Evolutionary conservation across 2,797 vertebrate species (phyloP).

Genomic region (Argya squamiceps): DNA sequence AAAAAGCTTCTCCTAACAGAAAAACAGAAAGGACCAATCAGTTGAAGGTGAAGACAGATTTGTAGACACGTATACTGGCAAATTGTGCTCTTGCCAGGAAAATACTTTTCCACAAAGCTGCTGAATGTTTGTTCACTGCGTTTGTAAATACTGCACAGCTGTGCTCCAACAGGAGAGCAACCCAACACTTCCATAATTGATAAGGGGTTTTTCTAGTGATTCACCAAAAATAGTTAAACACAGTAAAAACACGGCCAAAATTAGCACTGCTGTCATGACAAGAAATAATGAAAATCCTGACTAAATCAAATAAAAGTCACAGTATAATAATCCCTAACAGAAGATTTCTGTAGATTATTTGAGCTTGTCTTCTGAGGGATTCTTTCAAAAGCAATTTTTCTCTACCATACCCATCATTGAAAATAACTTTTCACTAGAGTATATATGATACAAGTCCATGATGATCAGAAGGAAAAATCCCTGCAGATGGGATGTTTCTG

Average conservation of each 20-base stretch:
- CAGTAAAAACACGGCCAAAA: conserved; percentile 23
- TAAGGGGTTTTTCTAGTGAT: conserved; percentile 30
- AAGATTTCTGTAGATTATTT: not conserved
- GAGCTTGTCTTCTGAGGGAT: not conserved
- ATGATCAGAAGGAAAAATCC: not conserved
- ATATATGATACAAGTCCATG: not conserved
- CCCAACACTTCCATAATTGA: not conserved
- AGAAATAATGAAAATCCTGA: conserved; percentile 26
- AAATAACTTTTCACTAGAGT: not conserved
- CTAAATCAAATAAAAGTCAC: not conserved
- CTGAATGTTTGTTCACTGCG: not conserved
- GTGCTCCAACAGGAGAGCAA: not conserved
- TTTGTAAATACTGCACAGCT: not conserved
- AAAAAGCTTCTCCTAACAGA: not conserved
- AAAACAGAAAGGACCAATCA: not conserved
- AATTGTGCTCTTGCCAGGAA: not conserved
- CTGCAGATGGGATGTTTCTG: not conserved
- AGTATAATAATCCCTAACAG: not conserved
- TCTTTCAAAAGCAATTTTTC: not conserved
- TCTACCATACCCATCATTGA: not conserved
- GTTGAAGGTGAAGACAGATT: not conserved
- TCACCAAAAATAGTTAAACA: conserved; percentile 26
- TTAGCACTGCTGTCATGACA: not conserved
- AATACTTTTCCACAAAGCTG: not conserved
- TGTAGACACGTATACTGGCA: not conserved